Percentiles rank a stretch among this genome's conserved stretches.
phyloP scores from a whole-genome alignment of 2,888 invertebrate genomes.

The Eupithecia dodoneata region DNA sequence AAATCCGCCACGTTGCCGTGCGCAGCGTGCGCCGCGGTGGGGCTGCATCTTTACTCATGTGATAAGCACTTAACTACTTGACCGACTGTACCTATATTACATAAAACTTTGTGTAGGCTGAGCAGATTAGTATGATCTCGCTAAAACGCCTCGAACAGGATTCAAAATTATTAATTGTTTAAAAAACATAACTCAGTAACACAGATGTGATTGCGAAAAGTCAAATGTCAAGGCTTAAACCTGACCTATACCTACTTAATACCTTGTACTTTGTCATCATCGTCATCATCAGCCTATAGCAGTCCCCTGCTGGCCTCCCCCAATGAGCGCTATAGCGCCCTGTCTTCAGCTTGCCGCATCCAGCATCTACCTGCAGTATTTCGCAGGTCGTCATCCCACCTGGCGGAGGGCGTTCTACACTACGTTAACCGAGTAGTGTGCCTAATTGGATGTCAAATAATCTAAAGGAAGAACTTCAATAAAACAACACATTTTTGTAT shows the following conservation, averaged over 20 bases:
- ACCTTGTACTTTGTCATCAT: neutral
- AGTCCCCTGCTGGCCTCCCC: too few relatives aligned
- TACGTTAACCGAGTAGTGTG: too few relatives aligned
- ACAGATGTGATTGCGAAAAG: conserved; percentile 27
- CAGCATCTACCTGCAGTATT: too few relatives aligned
- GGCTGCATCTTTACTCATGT: too few relatives aligned
- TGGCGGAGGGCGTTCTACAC: too few relatives aligned
- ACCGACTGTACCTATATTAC: conserved; percentile 37
- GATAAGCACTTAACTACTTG: neutral
- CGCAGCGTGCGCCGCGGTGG: too few relatives aligned
- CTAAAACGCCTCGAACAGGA: conserved; percentile 42
- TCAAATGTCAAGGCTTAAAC: conserved; percentile 7
- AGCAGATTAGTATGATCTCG: conserved; percentile 35
- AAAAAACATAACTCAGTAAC: conserved; percentile 25
- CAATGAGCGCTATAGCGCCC: too few relatives aligned
- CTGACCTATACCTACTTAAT: conserved; percentile 5
- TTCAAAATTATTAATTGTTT: conserved; percentile 37
- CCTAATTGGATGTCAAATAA: neutral
- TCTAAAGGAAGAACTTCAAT: conserved; percentile 5
- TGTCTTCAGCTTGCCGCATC: too few relatives aligned
- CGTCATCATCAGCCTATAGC: too few relatives aligned
- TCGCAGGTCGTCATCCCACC: too few relatives aligned
- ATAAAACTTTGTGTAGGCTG: conserved; percentile 25
- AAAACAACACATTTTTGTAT: conserved; percentile 45
- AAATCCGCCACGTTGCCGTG: too few relatives aligned